phyloP scores from a whole-genome alignment of 2,888 invertebrate genomes.

The Pristionchus japonicus region DNA sequence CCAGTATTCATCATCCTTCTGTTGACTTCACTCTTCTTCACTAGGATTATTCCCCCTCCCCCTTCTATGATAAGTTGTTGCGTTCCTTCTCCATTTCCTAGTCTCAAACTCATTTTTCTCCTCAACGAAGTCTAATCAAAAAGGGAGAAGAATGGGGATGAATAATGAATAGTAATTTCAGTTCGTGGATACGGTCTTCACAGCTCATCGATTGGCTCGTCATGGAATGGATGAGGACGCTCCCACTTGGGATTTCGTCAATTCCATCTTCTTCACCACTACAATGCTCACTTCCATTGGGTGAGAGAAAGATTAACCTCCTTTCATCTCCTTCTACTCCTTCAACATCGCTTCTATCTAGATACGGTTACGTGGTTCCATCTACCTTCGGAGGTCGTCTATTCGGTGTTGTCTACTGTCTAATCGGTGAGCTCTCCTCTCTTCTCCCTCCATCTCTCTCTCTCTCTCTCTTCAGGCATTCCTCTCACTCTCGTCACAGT shows the following conservation, averaged over 20 bases:
- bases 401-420: constrained; percentile 89
- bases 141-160: not conserved
- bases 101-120: not conserved
- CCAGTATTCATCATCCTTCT: not conserved
- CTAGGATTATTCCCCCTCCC: not conserved
- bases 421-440: constrained; percentile 77
- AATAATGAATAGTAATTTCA: not conserved
- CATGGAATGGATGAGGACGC: constrained; percentile 73
- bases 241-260: constrained; percentile 65
- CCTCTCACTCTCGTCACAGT: constrained; percentile 69
- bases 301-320: not conserved
- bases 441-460: not conserved
- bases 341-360: no score
- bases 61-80: not conserved
- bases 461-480: constrained; percentile 52
- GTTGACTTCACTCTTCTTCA: not conserved
- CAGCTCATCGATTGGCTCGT: constrained; percentile 67
- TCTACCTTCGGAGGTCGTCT: constrained; percentile 82
- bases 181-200: constrained; percentile 70
- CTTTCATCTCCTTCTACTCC: no score
- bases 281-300: constrained; percentile 67
- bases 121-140: no score
- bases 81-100: constrained; percentile 38
- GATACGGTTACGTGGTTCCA: constrained; percentile 72
- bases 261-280: constrained; percentile 65